Percentiles rank a stretch among this genome's conserved stretches.
phyloP scores from a whole-genome alignment of 2,797 vertebrate species.

The Myotis pilosus region DNA sequence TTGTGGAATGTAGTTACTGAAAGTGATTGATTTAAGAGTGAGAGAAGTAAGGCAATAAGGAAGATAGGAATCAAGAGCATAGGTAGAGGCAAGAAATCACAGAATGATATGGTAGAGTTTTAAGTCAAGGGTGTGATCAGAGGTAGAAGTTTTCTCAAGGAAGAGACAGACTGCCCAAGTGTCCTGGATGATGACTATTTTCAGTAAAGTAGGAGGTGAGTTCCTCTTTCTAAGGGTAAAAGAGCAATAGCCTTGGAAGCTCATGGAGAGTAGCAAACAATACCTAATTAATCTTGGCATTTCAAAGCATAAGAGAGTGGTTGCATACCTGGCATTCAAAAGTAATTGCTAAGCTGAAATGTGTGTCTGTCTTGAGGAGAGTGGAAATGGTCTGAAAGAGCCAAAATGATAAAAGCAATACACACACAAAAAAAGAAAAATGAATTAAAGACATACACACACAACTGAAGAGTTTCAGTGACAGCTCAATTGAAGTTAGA shows the following conservation, averaged over 20 bases:
- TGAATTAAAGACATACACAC: conserved; percentile 3
- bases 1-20: background rate
- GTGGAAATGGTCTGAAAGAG: conserved; percentile 4
- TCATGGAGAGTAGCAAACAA: background rate
- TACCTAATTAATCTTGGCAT: background rate
- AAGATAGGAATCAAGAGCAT: too few species aligned
- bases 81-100: background rate
- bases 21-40: background rate
- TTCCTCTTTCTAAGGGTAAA: background rate
- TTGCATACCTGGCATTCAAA: background rate
- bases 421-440: background rate
- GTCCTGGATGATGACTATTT: background rate
- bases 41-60: background rate
- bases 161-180: background rate
- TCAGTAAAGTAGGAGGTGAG: background rate
- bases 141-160: background rate
- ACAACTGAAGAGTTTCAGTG: conserved; percentile 35
- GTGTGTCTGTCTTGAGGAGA: background rate
- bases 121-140: background rate
- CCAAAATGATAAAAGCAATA: conserved; percentile 1
- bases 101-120: background rate
- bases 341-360: background rate
- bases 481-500: conserved; percentile 63
- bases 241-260: background rate
- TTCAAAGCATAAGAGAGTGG: background rate